Base-by-base conservation (phyloP, 2,797 vertebrate species). In the Spinus pinus region DNA sequence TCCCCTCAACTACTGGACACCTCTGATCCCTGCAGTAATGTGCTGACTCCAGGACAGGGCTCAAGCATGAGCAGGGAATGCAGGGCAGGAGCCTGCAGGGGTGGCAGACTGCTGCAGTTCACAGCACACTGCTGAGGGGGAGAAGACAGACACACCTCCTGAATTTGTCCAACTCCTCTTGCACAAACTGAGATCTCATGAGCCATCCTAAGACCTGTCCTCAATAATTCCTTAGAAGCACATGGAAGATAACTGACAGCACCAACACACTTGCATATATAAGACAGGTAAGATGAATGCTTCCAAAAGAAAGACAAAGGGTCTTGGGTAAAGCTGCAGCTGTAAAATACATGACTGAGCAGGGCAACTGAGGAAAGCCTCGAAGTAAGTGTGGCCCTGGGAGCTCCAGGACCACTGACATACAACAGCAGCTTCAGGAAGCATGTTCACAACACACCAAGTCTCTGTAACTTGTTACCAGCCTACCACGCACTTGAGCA, bases 311-410 rank as follows among this genome's bases (percentile, higher is more conserved):
- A 70, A 81, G 56, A 66, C 5, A 12, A 58, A 37, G 8, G 33
- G 19, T 35, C 31, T 44, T 15, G 11, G 0, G 1, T 12, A 41
- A 66, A 62, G 39, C 27, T 65, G 30, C 21, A 57, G 54, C 39
- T 31, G 16, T 31, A 51, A 81, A 70, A 67, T 1, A 65, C 2
- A 2, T 6, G 15, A 11, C 20, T 25, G n/a, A 69, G 70, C 25
- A 81, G 11, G 16, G 35, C 56, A 85, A 42, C 10, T 5, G 18
- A 23, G 27, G n/a, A 35, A 81, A 79, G n/a, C 35, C 46, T 37
- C 17, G 14, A 51, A 6, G 11, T 2, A 17, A 39, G 4, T 0
- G 0, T 2, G 7, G 22, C 8, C 20, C 35, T 1, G 1, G 25
- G 39, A 88, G 39, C 51, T 69, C 37, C 51, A 42, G 30, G 46